Conservation (phyloP, 2,113 vertebrate species). For the Melanerpes formicivorus region DNA sequence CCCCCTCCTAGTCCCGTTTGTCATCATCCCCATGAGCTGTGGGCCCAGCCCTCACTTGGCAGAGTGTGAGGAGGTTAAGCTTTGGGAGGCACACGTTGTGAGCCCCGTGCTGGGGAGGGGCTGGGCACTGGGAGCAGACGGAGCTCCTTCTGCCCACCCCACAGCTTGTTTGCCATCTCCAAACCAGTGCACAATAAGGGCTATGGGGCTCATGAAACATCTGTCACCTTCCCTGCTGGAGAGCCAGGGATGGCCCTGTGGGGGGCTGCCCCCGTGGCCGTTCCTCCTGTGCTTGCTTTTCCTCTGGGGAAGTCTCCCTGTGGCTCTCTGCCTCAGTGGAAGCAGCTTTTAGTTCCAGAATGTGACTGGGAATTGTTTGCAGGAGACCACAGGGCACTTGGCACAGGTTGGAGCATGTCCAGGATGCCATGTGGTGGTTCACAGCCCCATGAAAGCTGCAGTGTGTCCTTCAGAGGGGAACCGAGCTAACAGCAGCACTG, state of each 20-base stretch:
- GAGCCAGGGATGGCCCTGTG: neutral
- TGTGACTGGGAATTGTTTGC: neutral
- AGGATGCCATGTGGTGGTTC: rapidly evolving
- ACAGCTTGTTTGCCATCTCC: neutral
- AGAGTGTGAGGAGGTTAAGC: neutral
- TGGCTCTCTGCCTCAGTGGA: neutral
- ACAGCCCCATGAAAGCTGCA: neutral
- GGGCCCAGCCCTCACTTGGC: neutral
- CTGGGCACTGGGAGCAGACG: neutral
- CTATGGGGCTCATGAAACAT: slow-evolving; percentile 22
- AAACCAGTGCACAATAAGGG: neutral
- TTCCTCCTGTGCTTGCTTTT: rapidly evolving
- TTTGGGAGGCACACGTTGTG: slow-evolving; percentile 16
- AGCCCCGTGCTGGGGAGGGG: neutral
- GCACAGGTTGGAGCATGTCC: neutral
- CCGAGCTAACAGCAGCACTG: rapidly evolving
- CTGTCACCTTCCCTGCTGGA: neutral
- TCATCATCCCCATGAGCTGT: neutral
- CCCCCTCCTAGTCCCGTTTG: neutral
- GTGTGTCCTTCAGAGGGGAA: neutral
- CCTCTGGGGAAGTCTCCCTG: neutral
- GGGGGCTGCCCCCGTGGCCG: neutral
- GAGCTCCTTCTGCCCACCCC: neutral
- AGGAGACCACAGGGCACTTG: neutral
- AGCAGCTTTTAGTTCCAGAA: neutral